A percentile compares a stretch with the other conserved stretches of the same genome.
These are phyloP conservation scores for Heterodera schachtii DNA, from an alignment of 1,140 invertebrate genomes.

Conservation along the genomic window DNA sequence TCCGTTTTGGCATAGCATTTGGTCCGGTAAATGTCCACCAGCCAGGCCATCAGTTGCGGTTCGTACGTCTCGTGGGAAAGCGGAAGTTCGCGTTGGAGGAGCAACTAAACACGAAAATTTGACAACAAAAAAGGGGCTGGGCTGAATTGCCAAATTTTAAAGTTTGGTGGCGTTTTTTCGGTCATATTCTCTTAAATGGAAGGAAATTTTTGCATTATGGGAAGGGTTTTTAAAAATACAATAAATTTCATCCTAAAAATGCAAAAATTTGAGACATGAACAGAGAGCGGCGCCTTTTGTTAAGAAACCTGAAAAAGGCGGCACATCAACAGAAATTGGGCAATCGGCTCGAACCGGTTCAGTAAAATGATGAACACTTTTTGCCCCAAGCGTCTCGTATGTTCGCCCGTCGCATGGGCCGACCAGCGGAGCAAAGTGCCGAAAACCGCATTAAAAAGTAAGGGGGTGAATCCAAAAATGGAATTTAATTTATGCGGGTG, in stretches of 20 bases:
- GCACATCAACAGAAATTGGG: constrained; percentile 42
- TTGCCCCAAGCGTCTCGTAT: constrained; percentile 17
- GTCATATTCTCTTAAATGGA: no score
- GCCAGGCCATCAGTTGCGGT: constrained; percentile 42
- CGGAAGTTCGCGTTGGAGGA: constrained; percentile 9
- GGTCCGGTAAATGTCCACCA: constrained; percentile 46
- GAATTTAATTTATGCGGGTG: no score
- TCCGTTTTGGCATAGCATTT: constrained; percentile 24
- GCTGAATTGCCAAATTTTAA: no score
- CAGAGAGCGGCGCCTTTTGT: background rate
- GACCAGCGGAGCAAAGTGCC: constrained; percentile 13
- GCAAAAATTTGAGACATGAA: background rate
- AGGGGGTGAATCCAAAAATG: background rate
- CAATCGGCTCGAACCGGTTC: constrained; percentile 35
- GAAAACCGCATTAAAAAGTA: constrained; percentile 17
- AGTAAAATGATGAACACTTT: constrained; percentile 15
- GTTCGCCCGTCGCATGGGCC: constrained; percentile 6
- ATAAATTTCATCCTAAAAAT: no score
- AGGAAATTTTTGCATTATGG: no score
- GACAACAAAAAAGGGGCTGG: no score
- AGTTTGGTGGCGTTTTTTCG: no score
- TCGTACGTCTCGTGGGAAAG: constrained; percentile 33
- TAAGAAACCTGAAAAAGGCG: constrained; percentile 39
- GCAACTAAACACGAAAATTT: background rate
- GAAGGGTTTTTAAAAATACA: no score